Conservation (phyloP, 2,888 invertebrate genomes). For the Pogonocherus hispidulus region DNA sequence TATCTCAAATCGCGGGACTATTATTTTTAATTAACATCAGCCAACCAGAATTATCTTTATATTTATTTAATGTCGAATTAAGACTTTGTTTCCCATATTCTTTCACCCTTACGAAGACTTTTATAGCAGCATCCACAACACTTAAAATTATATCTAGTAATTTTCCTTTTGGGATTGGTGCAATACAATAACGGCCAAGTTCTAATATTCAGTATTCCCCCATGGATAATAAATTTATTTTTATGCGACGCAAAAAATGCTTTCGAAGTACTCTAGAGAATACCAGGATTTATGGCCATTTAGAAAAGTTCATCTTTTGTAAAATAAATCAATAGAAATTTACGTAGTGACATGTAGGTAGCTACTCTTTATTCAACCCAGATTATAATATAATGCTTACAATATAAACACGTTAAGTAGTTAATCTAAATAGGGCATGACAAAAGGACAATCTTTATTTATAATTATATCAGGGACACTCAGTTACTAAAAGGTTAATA, state of each 20-base stretch:
- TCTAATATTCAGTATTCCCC: slow-evolving; percentile 19
- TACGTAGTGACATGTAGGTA: background rate
- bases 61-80: too few species aligned
- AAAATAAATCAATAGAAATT: slow-evolving; percentile 12
- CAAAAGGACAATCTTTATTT: too few species aligned
- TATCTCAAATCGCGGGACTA: too few species aligned
- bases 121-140: background rate
- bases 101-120: background rate
- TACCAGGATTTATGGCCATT: slow-evolving; percentile 18
- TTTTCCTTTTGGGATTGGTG: slow-evolving; percentile 15
- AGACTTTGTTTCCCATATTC: too few species aligned
- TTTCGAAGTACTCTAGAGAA: slow-evolving; percentile 15
- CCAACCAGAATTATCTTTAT: too few species aligned
- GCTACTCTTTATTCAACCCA: too few species aligned
- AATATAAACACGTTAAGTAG: too few species aligned
- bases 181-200: slow-evolving; percentile 19
- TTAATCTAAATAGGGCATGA: too few species aligned
- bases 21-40: too few species aligned
- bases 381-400: too few species aligned
- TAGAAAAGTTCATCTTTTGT: slow-evolving; percentile 18
- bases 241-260: slow-evolving; percentile 22
- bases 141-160: slow-evolving; percentile 11
- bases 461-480: too few species aligned
- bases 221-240: slow-evolving; percentile 10
- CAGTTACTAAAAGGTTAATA: too few species aligned